Base-by-base conservation (phyloP, 2,113 vertebrate species). In the Platichthys flesus region DNA sequence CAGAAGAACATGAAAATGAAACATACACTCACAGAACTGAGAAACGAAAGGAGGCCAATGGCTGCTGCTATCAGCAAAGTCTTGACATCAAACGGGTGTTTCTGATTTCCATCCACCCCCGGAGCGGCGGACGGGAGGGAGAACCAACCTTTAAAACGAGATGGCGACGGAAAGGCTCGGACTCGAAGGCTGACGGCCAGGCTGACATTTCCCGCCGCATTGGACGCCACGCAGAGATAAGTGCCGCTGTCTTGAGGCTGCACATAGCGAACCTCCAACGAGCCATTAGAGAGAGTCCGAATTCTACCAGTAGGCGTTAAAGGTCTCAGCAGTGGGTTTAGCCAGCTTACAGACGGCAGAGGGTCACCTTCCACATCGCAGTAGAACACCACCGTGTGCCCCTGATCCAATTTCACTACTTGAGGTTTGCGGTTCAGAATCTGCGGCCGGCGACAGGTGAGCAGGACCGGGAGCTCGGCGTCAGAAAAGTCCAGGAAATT, bases 1-100 rank as follows among this genome's bases (percentile, higher is more conserved):
- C 96, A 97, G 58, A 97, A 90, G 70, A 96, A 93, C 69, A 97
- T 96, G 79, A 97, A 94, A 63, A 95, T 49, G 28, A 97, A 97
- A 76, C 96, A 97, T 8, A 97, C 52, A 7, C 91, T 90, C 26
- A 97, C 95, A 0, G 96, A 97, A 84, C 95, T 94, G 40, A 96
- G 94, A 84, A 97, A 97, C 1, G 95, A 96, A 28, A 96, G 78
- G 54, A 96, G 92, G 2, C 96, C 96, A 1, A 97, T 95, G 0
- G 94, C 95, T 4, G 94, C 88, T 20, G 96, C 95, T 23, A 97
- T 92, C 28, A 92, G 82, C 24, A 97, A 89, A 0, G 95, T 95
- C 76, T 94, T 95, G 65, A 93, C 65, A 54, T 95, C 95, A 40
- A 95, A 93, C 5, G 88, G 82, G 49, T 85, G 68, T 6, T 85